phyloP scores from a whole-genome alignment of 2,797 vertebrate species.

The Anguilla pacifica region DNA sequence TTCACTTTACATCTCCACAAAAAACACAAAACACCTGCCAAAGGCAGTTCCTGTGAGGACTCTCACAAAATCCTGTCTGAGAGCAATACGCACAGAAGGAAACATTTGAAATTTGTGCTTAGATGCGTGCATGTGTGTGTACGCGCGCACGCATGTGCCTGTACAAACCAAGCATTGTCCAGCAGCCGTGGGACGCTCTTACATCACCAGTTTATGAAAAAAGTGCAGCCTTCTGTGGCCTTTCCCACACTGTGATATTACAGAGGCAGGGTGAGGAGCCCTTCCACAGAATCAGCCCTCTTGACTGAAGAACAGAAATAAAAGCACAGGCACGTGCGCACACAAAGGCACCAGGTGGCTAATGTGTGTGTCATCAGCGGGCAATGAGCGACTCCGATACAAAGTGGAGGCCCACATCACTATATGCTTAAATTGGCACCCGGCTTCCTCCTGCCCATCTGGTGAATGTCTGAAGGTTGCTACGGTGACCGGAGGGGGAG shows the following conservation, averaged over 20 bases:
- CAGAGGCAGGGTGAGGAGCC: neutral
- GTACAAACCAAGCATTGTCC: neutral
- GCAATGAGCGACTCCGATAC: neutral
- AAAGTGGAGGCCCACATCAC: neutral
- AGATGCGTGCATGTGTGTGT: neutral
- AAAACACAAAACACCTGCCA: neutral
- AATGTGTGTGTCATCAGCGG: neutral
- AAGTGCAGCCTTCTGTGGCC: neutral
- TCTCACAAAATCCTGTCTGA: neutral
- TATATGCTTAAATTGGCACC: slow-evolving; percentile 8
- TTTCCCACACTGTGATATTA: neutral
- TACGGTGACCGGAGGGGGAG: neutral
- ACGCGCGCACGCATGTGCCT: neutral
- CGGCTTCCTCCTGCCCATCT: slow-evolving; percentile 6
- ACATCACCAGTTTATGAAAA: neutral
- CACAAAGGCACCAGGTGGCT: slow-evolving; percentile 13
- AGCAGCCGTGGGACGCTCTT: neutral
- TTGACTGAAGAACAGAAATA: neutral
- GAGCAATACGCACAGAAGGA: neutral
- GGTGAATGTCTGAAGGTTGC: slow-evolving; percentile 8
- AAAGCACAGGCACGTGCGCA: neutral
- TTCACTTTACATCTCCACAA: neutral
- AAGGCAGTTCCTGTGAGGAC: too few species aligned
- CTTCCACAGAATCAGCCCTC: neutral
- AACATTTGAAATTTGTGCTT: neutral